Percentiles rank a stretch among this genome's conserved stretches.
Evolutionary conservation across 1,140 invertebrate species (phyloP).

Genomic region (Magallana ariakensis): DNA sequence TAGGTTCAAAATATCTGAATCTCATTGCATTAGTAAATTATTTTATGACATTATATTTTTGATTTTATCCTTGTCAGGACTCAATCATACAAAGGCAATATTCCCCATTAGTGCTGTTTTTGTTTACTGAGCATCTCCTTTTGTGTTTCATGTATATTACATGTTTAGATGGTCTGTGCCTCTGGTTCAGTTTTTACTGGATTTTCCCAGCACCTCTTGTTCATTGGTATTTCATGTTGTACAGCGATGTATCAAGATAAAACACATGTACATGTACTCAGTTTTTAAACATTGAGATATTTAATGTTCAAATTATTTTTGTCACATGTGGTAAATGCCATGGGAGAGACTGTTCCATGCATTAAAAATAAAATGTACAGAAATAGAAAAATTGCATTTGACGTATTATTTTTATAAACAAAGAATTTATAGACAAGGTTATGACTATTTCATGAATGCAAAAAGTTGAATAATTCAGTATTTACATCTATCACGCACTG

Average conservation of each 20-base stretch:
- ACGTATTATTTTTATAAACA: too few species aligned
- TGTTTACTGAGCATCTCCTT: neutral
- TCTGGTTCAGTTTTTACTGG: neutral
- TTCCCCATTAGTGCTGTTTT: conserved; percentile 10
- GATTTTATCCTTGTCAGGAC: neutral
- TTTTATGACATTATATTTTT: neutral
- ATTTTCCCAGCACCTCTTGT: conserved; percentile 14
- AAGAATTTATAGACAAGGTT: too few species aligned
- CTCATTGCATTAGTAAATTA: conserved; percentile 5
- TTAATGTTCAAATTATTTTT: conserved; percentile 38
- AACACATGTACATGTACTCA: neutral
- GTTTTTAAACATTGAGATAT: conserved; percentile 27
- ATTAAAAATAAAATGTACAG: conserved; percentile 32
- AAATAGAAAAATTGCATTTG: neutral
- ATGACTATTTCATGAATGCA: too few species aligned
- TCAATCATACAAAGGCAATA: conserved; percentile 14
- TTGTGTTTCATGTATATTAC: conserved; percentile 1
- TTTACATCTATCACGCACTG: too few species aligned
- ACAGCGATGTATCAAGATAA: conserved; percentile 4
- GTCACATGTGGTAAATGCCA: conserved; percentile 23
- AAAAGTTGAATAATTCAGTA: too few species aligned
- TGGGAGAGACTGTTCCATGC: conserved; percentile 1
- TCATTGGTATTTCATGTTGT: conserved; percentile 30
- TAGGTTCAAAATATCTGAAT: neutral
- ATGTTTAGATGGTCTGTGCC: neutral